Percentiles rank a stretch among this genome's conserved stretches.
These are phyloP conservation scores for Buceros bicornis DNA, from an alignment of 2,797 vertebrate genomes.

Conservation along the genomic window DNA sequence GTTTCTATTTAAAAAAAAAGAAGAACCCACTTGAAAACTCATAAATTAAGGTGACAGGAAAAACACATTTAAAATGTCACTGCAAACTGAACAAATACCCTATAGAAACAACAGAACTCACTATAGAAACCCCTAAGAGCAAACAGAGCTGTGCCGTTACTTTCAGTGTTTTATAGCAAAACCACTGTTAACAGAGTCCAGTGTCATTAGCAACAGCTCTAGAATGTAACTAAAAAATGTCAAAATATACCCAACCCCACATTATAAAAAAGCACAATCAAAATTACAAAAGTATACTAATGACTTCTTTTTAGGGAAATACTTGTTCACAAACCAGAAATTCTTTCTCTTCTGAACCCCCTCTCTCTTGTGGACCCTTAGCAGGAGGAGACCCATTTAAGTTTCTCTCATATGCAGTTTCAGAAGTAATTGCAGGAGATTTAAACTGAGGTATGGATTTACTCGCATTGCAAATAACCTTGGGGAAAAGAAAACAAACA, in stretches of 20 bases:
- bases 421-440: constrained; percentile 69
- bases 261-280: neutral
- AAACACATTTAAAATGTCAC: neutral
- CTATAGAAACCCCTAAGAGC: neutral
- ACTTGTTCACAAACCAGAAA: constrained; percentile 53
- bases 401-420: constrained; percentile 82
- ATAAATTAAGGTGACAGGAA: neutral
- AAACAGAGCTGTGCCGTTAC: neutral
- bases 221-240: neutral
- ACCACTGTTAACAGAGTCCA: neutral
- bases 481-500: neutral
- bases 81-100: neutral
- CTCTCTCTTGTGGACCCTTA: constrained; percentile 74
- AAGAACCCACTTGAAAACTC: neutral
- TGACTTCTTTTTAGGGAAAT: constrained; percentile 68
- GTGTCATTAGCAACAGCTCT: neutral
- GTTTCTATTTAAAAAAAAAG: neutral
- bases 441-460: constrained; percentile 77
- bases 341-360: constrained; percentile 74
- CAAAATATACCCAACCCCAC: neutral
- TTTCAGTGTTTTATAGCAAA: neutral
- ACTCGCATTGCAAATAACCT: constrained; percentile 82
- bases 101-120: neutral
- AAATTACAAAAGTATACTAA: neutral
- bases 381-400: constrained; percentile 77